Evolutionary conservation across 2,113 vertebrate genomes (phyloP).

Genomic region (Apeltes quadracus): DNA sequence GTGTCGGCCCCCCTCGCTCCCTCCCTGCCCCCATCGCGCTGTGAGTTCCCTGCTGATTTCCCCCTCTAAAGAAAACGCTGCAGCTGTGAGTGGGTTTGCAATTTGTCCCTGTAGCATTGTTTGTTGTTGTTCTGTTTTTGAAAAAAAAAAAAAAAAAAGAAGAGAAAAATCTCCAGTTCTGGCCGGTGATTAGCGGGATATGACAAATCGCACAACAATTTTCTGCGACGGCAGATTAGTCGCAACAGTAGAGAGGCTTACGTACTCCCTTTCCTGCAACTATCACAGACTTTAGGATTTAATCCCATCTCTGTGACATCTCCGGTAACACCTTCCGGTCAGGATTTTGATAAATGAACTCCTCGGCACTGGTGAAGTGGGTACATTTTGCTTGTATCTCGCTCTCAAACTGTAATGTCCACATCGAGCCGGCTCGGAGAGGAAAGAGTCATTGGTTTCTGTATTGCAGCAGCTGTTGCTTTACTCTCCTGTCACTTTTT

Average conservation of each 20-base stretch:
- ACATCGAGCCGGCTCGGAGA: not conserved
- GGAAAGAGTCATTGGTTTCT: not conserved
- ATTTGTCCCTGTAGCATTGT: slow-evolving; percentile 58
- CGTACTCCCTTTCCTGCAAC: not conserved
- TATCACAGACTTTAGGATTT: slow-evolving; percentile 37
- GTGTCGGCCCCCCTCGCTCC: slow-evolving; percentile 39
- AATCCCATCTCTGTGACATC: slow-evolving; percentile 31
- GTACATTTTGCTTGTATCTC: slow-evolving; percentile 1
- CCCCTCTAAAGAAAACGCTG: slow-evolving; percentile 49
- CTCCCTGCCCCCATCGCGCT: slow-evolving; percentile 15
- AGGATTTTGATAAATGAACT: slow-evolving; percentile 12
- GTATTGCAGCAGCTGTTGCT: not conserved
- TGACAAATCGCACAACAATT: slow-evolving; percentile 50
- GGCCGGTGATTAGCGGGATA: slow-evolving; percentile 61
- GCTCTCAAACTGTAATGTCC: not conserved
- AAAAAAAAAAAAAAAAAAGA: no score
- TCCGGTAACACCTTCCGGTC: slow-evolving; percentile 25
- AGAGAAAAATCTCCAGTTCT: slow-evolving; percentile 50
- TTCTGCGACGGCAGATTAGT: slow-evolving; percentile 55
- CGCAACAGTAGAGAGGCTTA: slow-evolving; percentile 25
- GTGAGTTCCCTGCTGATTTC: slow-evolving; percentile 54
- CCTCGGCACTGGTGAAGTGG: not conserved
- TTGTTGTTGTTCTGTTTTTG: slow-evolving; percentile 55
- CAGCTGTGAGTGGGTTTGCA: slow-evolving; percentile 61
- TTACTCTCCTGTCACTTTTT: not conserved